Evolutionary conservation across 2,113 vertebrate species (phyloP), one percentile per base, ranked within the genome.

Genomic region (Anseranas semipalmata): DNA sequence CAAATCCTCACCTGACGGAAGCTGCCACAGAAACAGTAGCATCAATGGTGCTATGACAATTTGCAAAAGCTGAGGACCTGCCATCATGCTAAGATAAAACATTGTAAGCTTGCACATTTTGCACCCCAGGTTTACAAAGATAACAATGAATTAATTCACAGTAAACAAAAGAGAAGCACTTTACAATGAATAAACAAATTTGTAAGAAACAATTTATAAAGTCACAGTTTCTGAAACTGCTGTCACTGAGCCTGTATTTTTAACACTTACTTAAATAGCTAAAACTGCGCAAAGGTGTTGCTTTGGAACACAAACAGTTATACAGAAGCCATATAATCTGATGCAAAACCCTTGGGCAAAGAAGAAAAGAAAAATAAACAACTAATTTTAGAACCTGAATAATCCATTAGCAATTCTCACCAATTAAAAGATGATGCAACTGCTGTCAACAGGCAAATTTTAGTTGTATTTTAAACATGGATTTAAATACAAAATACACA

Each of bases 321-420:
- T 90, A 92, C 46, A 95, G 87, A 94, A 96, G 71, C 70, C 78
- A 83, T 82, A 93, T 63, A 87, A 97, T 97, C 97, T 98, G 98
- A 98, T 97, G 98, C 96, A 98, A 98, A 98, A 97, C 98, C 98
- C 98, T 95, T 96, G 97, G 97, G 98, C 97, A 97, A 96, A 97
- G 95, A 97, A 95, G 93, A 93, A 96, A 98, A 67, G 97, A 94
- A 97, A 98, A 98, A 97, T 93, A 98, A 98, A 96, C 96, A 98
- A 97, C 97, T 97, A 97, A 97, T 97, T 98, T 98, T 97, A 98
- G 97, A 97, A 95, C 78, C 60, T 85, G 95, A 96, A 90, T 87
- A 76, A 89, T 97, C 97, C 86, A 97, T 97, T 93, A 96, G 95
- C 84, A 78, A 95, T 87, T 96, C 85, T 96, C 81, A 92, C 97